These are phyloP conservation scores for Nomada fucata DNA, from an alignment of 2,888 invertebrate genomes.

Conservation along the genomic window DNA sequence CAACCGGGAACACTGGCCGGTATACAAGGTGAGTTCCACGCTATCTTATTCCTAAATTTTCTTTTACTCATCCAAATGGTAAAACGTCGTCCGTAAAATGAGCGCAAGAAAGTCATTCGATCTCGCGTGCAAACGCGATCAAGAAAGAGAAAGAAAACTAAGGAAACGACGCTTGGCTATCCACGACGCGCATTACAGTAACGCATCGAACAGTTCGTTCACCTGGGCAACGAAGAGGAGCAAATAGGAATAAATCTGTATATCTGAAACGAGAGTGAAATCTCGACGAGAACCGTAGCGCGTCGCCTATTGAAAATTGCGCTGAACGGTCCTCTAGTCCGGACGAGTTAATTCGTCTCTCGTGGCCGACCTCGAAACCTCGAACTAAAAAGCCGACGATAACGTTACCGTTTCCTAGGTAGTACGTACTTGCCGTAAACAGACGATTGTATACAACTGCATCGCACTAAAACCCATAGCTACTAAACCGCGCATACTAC, in stretches of 20 bases:
- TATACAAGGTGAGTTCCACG: constrained; percentile 88
- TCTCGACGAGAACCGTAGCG: not conserved
- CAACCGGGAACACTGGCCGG: constrained; percentile 92
- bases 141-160: not conserved
- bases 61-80: not conserved
- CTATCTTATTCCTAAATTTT: not conserved
- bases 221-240: too few species aligned
- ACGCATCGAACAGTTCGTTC: too few species aligned
- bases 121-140: not conserved
- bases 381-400: constrained; percentile 54
- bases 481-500: constrained; percentile 76
- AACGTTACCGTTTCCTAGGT: constrained; percentile 54
- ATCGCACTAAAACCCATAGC: constrained; percentile 73
- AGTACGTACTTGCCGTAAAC: constrained; percentile 71
- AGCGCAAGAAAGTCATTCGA: not conserved
- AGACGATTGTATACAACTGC: constrained; percentile 71
- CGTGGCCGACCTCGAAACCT: constrained; percentile 38
- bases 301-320: not conserved
- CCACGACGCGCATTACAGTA: not conserved
- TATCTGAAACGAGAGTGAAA: not conserved
- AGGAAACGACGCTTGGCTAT: constrained; percentile 73
- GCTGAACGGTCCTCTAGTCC: not conserved
- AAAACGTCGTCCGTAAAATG: not conserved
- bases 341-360: constrained; percentile 40
- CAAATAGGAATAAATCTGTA: not conserved